Evolutionary conservation across 2,113 vertebrate genomes (phyloP).

Genomic region (Macroglossus sobrinus): DNA sequence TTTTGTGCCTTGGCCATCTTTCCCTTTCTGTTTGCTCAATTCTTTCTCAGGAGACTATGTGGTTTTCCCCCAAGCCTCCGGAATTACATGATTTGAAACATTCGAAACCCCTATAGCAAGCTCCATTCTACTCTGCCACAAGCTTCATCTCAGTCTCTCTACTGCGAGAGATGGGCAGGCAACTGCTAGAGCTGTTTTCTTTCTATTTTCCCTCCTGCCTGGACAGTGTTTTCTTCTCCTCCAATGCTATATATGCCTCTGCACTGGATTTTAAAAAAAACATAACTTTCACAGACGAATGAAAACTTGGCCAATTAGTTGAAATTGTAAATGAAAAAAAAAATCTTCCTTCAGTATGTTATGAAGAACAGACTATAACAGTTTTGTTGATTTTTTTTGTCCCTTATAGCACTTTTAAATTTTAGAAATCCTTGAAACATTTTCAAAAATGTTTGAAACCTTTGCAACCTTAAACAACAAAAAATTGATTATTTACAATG

Average conservation of each 20-base stretch:
- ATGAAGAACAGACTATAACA: background rate
- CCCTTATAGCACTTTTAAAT: background rate
- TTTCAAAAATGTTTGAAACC: conserved; percentile 12
- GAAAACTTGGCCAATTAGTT: background rate
- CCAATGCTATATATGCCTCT: background rate
- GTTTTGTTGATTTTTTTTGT: background rate
- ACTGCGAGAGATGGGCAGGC: background rate
- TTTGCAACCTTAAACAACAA: background rate
- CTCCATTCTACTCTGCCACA: background rate
- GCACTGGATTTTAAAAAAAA: background rate
- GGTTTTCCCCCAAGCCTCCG: background rate
- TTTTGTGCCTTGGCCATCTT: background rate
- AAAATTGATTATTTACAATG: background rate
- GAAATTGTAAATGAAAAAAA: background rate
- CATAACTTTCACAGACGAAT: background rate
- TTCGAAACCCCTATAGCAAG: background rate
- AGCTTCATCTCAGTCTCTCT: background rate
- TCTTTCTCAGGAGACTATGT: background rate
- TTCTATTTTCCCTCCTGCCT: background rate
- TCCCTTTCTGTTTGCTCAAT: background rate
- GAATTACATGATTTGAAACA: background rate
- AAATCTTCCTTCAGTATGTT: background rate
- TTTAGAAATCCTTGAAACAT: conserved; percentile 17
- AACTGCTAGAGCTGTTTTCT: no score
- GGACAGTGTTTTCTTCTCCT: background rate